Conservation (phyloP, 2,113 vertebrate genomes). For the Phrynocephalus versicolor region DNA sequence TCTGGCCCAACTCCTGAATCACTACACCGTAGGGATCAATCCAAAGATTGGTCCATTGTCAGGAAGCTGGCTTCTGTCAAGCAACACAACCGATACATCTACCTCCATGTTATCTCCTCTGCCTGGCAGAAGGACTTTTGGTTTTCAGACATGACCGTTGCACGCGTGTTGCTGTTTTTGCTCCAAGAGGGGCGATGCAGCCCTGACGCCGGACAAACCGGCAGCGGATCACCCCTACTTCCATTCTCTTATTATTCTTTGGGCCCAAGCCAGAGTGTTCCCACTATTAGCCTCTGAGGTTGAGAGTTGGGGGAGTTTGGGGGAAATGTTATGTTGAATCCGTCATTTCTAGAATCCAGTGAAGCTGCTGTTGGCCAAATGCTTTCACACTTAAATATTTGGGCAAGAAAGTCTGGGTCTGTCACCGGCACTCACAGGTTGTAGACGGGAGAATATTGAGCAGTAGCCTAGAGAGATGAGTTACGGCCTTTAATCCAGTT, state of each 20-base stretch:
- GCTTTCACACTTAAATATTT: neutral
- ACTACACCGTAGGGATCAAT: no score
- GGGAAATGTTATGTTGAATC: neutral
- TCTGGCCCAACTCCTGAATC: no score
- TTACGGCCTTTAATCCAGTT: slow-evolving; percentile 74
- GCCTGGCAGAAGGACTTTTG: no score
- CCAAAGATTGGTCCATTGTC: no score
- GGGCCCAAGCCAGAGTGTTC: neutral
- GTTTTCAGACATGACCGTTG: no score
- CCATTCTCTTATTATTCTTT: neutral
- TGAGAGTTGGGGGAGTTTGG: neutral
- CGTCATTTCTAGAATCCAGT: neutral
- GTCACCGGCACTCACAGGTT: neutral
- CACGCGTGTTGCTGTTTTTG: no score
- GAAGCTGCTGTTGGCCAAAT: neutral
- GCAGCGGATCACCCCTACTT: no score
- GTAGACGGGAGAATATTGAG: slow-evolving; percentile 53
- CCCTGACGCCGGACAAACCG: no score
- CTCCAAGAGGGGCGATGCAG: no score
- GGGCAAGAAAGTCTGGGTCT: neutral
- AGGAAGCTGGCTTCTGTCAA: no score
- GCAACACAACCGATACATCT: no score
- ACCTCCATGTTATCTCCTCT: no score
- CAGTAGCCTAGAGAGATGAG: slow-evolving; percentile 67
- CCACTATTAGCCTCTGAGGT: neutral